phyloP scores from a whole-genome alignment of 2,888 invertebrate genomes.

The Spialia ferax region DNA sequence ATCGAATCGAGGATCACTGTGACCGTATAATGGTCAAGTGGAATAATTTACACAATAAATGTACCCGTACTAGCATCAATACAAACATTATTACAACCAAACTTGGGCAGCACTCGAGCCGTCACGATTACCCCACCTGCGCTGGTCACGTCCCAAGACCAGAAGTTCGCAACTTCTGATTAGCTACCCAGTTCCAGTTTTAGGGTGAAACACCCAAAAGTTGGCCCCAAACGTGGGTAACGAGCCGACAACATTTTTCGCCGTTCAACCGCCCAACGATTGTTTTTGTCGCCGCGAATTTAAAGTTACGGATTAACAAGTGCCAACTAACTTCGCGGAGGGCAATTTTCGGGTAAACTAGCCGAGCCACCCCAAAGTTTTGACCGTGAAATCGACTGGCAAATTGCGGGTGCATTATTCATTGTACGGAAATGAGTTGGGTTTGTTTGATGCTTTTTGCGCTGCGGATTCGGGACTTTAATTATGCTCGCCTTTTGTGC shows the following conservation, averaged over 20 bases:
- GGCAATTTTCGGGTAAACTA: constrained; percentile 40
- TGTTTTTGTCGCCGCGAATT: constrained; percentile 49
- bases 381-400: constrained; percentile 39
- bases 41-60: too few relatives aligned
- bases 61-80: too few relatives aligned
- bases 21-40: too few relatives aligned
- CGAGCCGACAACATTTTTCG: constrained; percentile 10
- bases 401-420: constrained; percentile 40
- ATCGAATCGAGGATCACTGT: too few relatives aligned
- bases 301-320: constrained; percentile 45
- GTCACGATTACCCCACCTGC: constrained; percentile 13
- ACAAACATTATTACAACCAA: not conserved
- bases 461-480: constrained; percentile 9
- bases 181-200: constrained; percentile 13
- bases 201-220: constrained; percentile 6
- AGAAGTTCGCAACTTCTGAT: constrained; percentile 16
- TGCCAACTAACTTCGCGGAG: constrained; percentile 38
- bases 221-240: constrained; percentile 8
- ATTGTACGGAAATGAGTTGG: constrained; percentile 38
- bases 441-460: constrained; percentile 34
- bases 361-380: constrained; percentile 35
- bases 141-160: constrained; percentile 15
- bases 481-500: constrained; percentile 17
- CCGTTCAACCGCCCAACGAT: constrained; percentile 25
- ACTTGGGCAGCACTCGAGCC: not conserved